Percentiles rank a stretch among this genome's conserved stretches.
Evolutionary conservation across 2,797 vertebrate species (phyloP).

Genomic region (Hybognathus amarus): DNA sequence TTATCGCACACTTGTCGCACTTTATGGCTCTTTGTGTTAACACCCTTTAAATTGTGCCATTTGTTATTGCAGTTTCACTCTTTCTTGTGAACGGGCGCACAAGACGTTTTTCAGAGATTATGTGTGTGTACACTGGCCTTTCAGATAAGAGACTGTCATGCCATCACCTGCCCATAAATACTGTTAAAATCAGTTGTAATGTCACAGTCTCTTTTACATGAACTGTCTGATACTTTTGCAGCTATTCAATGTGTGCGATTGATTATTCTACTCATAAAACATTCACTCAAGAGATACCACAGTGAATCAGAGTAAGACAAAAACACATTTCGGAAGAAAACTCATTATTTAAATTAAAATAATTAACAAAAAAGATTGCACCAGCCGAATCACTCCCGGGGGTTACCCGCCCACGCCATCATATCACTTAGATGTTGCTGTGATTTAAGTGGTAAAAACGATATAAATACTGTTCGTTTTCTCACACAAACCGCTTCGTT

Average conservation of each 20-base stretch:
- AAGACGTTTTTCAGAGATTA: conserved; percentile 3
- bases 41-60: conserved; percentile 13
- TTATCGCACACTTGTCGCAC: conserved; percentile 33
- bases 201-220: not conserved
- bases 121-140: conserved; percentile 2
- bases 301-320: not conserved
- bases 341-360: not conserved
- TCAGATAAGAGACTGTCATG: conserved; percentile 19
- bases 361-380: not conserved
- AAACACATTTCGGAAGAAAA: not conserved
- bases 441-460: no score
- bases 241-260: no score
- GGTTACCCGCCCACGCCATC: no score
- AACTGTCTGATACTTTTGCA: no score
- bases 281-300: no score
- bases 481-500: no score
- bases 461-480: no score
- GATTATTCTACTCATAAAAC: no score
- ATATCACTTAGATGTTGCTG: no score
- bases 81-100: not conserved
- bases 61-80: conserved; percentile 21
- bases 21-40: conserved; percentile 44
- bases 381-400: not conserved
- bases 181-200: not conserved
- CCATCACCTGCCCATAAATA: not conserved